Evolutionary conservation across 2,797 vertebrate genomes (phyloP).

Genomic region (Chlorospingus flavigularis): DNA sequence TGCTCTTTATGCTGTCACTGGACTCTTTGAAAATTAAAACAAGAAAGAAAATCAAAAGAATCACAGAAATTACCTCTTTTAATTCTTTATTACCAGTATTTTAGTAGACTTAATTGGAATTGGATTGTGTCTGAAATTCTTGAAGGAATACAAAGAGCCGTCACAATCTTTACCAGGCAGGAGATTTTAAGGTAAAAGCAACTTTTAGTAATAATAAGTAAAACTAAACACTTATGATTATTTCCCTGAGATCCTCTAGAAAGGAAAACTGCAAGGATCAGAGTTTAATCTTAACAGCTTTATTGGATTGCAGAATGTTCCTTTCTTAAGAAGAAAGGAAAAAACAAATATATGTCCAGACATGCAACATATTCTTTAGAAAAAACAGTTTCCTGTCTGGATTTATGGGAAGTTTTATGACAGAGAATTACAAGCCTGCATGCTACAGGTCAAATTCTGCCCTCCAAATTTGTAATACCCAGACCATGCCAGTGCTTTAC

Average conservation of each 20-base stretch:
- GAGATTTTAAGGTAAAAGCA: neutral
- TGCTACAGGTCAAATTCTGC: neutral
- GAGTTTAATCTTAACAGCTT: neutral
- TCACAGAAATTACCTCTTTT: neutral
- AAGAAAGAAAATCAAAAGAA: neutral
- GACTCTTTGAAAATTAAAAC: neutral
- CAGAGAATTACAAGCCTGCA: neutral
- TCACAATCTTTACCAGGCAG: neutral
- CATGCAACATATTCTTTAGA: neutral
- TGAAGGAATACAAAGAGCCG: neutral
- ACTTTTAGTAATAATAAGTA: neutral
- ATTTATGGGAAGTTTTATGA: neutral
- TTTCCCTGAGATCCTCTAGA: neutral
- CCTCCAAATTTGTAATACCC: neutral
- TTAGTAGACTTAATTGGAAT: neutral
- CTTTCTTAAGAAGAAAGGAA: neutral
- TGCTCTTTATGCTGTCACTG: neutral
- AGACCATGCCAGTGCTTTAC: neutral
- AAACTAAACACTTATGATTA: neutral
- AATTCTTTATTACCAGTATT: neutral
- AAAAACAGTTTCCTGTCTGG: neutral
- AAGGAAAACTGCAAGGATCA: neutral
- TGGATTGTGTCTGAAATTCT: neutral
- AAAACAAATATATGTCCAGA: neutral
- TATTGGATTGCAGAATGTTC: neutral